Conservation (phyloP, 1,140 invertebrate genomes). For the Galleria mellonella region DNA sequence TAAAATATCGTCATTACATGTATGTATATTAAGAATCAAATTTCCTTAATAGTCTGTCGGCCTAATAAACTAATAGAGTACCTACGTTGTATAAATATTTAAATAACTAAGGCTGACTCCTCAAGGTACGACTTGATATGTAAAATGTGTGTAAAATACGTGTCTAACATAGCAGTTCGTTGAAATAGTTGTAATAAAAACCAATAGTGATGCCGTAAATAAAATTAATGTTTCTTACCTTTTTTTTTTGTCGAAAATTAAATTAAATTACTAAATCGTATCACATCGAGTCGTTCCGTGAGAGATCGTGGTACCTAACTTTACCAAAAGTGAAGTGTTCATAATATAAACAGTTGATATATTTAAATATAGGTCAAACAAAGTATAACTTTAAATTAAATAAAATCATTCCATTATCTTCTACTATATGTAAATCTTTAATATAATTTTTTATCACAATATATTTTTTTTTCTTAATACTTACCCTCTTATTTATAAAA, state of each 20-base stretch:
- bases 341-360: conserved; percentile 27
- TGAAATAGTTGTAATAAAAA: no score
- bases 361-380: conserved; percentile 30
- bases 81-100: conserved; percentile 7
- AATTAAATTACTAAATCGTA: no score
- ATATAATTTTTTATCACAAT: conserved; percentile 22
- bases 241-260: no score
- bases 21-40: conserved; percentile 3
- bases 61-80: conserved; percentile 20
- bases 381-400: conserved; percentile 28
- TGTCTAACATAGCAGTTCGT: no score
- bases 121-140: no score
- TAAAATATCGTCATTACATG: conserved; percentile 14
- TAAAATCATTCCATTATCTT: conserved; percentile 46
- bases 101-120: not conserved
- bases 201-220: no score
- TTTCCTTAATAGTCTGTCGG: conserved; percentile 8
- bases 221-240: no score
- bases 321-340: conserved; percentile 56
- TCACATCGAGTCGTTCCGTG: no score
- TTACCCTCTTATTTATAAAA: no score
- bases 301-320: conserved; percentile 12
- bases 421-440: conserved; percentile 5
- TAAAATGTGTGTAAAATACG: no score
- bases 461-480: conserved; percentile 21